A percentile compares a stretch with the other conserved stretches of the same genome.
These are phyloP conservation scores for Aporophyla nigra DNA, from an alignment of 2,888 invertebrate species.

Conservation along the genomic window DNA sequence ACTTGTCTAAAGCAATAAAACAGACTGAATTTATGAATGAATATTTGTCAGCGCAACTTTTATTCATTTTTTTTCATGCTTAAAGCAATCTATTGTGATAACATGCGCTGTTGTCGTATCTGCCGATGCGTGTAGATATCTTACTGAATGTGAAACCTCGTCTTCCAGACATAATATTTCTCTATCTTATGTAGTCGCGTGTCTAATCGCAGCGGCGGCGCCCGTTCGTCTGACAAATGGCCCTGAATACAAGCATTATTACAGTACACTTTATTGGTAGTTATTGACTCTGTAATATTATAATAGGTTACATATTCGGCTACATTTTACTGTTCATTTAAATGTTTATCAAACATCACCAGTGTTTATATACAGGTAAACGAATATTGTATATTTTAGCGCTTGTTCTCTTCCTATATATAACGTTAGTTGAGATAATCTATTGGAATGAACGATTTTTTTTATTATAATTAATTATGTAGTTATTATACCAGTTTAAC, in stretches of 20 bases:
- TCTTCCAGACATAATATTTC: slow-evolving; percentile 54
- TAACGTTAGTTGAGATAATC: slow-evolving; percentile 31
- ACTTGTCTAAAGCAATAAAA: slow-evolving; percentile 57
- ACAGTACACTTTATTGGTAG: slow-evolving; percentile 43
- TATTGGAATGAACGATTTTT: slow-evolving; percentile 44
- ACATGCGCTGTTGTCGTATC: slow-evolving; percentile 19
- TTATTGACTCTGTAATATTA: slow-evolving; percentile 49
- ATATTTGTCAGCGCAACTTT: slow-evolving; percentile 41
- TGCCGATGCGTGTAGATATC: slow-evolving; percentile 14
- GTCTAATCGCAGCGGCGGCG: slow-evolving; percentile 48
- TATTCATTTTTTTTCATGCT: slow-evolving; percentile 49
- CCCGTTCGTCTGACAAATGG: slow-evolving; percentile 32
- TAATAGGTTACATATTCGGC: slow-evolving; percentile 47
- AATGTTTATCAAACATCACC: slow-evolving; percentile 45
- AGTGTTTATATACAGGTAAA: slow-evolving; percentile 48
- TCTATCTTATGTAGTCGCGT: slow-evolving; percentile 34
- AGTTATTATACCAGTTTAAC: slow-evolving; percentile 51
- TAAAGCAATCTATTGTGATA: slow-evolving; percentile 48
- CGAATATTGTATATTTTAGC: slow-evolving; percentile 51
- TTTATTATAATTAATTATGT: slow-evolving; percentile 35
- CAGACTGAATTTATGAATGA: slow-evolving; percentile 58
- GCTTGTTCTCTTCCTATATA: slow-evolving; percentile 46
- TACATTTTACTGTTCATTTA: slow-evolving; percentile 42
- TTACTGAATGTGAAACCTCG: slow-evolving; percentile 45
- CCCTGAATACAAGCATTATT: slow-evolving; percentile 36